Conservation (phyloP, 2,797 vertebrate genomes). For the Bradypus variegatus region DNA sequence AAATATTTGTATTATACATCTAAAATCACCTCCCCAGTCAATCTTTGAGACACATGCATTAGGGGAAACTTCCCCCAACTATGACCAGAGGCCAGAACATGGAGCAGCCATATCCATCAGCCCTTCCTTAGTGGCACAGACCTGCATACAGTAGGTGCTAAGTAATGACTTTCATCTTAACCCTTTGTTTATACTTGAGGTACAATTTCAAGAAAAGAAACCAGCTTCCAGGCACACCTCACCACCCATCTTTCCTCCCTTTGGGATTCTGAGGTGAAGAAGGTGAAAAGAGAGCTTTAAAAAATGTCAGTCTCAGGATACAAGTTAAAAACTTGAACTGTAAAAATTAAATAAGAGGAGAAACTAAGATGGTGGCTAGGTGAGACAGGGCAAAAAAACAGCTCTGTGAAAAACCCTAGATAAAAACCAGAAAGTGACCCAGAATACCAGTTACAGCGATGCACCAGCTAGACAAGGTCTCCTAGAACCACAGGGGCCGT, state of each 20-base stretch:
- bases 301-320: not conserved
- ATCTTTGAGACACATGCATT: not conserved
- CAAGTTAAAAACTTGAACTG: not conserved
- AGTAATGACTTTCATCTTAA: not conserved
- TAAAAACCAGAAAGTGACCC: too few species aligned
- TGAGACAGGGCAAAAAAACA: too few species aligned
- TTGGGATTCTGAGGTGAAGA: not conserved
- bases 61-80: not conserved
- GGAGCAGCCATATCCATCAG: not conserved
- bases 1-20: not conserved
- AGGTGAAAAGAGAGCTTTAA: constrained; percentile 1
- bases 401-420: too few species aligned
- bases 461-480: too few species aligned
- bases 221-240: not conserved
- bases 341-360: not conserved
- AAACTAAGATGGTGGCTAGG: too few species aligned
- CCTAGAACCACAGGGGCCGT: too few species aligned
- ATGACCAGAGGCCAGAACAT: not conserved
- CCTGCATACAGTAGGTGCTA: not conserved
- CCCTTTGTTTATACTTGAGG: not conserved
- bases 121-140: not conserved
- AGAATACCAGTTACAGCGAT: too few species aligned
- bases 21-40: not conserved
- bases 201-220: not conserved
- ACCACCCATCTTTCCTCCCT: not conserved